Base-by-base conservation (phyloP, 2,797 vertebrate species). In the Nothura maculosa region DNA sequence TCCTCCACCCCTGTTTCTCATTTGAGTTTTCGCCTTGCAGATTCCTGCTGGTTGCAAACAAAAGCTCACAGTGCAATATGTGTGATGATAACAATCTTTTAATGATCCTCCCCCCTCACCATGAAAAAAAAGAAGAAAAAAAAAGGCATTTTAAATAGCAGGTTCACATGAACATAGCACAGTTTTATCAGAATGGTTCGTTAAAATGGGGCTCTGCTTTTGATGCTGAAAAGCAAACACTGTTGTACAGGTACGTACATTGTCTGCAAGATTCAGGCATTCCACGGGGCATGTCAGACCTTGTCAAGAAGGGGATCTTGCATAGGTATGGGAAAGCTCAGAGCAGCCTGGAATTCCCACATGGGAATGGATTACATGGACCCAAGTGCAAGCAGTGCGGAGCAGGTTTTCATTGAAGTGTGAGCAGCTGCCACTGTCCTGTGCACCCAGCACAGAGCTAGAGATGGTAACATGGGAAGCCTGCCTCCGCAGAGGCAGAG, bases 11-110 rank as follows among this genome's bases (percentile, higher is more conserved):
- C 57, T 55, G 57, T 45, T 61, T 25, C 52, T 94, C 73, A 50
- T 91, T 72, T 93, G 73, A 67, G 50, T 83, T 94, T 62, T 81
- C 77, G 63, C 57, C 83, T 93, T 92, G 58, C 86, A 47, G 91
- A 95, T 45, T 77, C 52, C 69, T 54, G 85, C 76, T 58, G 77
- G 48, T 42, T 81, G 22, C 72, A 68, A 87, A 85, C 36, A 80
- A 88, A 86, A 89, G 18, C 55, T 88, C 85, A 68, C 13, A 43
- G 70, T 82, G 58, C 50, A 68, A 12, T 28, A 64, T 82, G 63
- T 66, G 48, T 11, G 52, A 75, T 75, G 66, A 62, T 91, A 79
- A 93, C 82, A 78, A 84, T 57, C 67, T 77, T 79, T 25, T 57
- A 22, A 4, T 62, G 36, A 18, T 18, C 20, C 25, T 18, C 38